phyloP scores from a whole-genome alignment of 2,113 vertebrate genomes.

The Phaethon lepturus region DNA sequence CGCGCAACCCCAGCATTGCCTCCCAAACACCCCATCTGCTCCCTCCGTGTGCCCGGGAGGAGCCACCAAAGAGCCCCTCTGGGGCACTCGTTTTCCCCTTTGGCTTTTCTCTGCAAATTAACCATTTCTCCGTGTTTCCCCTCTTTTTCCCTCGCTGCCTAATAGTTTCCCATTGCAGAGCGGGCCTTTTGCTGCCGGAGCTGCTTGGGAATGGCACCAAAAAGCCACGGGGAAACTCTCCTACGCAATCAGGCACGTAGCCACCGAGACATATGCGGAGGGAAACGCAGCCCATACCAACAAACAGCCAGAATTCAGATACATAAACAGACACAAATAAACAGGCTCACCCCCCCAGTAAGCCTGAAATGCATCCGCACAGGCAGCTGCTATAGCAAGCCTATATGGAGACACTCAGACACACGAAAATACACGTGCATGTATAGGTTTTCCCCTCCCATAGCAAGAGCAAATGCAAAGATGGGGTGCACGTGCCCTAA shows the following conservation, averaged over 20 bases:
- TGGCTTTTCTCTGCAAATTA: neutral
- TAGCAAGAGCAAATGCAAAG: fast-evolving
- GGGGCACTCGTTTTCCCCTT: neutral
- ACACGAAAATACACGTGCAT: fast-evolving
- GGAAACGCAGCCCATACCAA: neutral
- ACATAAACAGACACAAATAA: conserved; percentile 7
- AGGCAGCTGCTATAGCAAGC: neutral
- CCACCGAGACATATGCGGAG: conserved; percentile 32
- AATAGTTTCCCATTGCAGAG: neutral
- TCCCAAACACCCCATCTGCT: neutral
- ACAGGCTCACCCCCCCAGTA: neutral
- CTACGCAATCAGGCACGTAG: neutral
- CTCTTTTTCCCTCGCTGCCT: neutral
- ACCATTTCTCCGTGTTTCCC: neutral
- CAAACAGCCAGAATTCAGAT: neutral
- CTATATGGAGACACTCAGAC: neutral
- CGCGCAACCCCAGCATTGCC: neutral
- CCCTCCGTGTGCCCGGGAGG: neutral
- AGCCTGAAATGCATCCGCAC: fast-evolving
- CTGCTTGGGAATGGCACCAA: conserved; percentile 59
- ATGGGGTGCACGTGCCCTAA: neutral
- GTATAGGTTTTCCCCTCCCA: neutral
- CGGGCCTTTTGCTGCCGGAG: neutral
- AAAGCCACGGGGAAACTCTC: conserved; percentile 23
- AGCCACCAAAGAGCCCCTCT: neutral